phyloP scores from a whole-genome alignment of 1,140 invertebrate genomes.

The Bombus sibiricus region DNA sequence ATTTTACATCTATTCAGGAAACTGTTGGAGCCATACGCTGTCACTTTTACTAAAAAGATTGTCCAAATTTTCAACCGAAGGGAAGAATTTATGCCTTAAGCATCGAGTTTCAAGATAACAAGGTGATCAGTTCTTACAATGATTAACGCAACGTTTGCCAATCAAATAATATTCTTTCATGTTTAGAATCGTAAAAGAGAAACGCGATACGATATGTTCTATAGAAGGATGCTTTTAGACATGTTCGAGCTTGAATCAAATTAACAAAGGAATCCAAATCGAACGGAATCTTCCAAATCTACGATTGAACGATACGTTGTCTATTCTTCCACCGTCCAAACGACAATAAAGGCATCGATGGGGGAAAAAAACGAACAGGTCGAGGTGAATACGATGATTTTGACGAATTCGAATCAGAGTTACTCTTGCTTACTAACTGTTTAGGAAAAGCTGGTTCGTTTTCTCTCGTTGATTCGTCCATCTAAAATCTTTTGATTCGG shows the following conservation, averaged over 20 bases:
- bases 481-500: neutral
- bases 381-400: too few species aligned
- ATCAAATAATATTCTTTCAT: neutral
- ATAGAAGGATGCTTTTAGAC: neutral
- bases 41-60: neutral
- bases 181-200: neutral
- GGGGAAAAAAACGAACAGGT: neutral
- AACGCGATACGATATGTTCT: neutral
- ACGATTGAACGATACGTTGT: neutral
- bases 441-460: neutral
- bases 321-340: conserved; percentile 9
- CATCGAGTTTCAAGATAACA: too few species aligned
- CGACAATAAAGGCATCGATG: conserved; percentile 58
- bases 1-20: conserved; percentile 57
- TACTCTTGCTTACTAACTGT: neutral
- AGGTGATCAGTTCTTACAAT: too few species aligned
- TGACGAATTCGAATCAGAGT: neutral
- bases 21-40: conserved; percentile 22
- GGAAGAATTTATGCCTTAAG: conserved; percentile 12
- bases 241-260: neutral
- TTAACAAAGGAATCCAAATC: neutral
- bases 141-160: too few species aligned
- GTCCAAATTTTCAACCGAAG: neutral
- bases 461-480: neutral
- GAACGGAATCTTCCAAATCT: neutral